Base-by-base conservation (phyloP, 64 coral and sea anemone genomes). In the Trachythela sp. region DNA sequence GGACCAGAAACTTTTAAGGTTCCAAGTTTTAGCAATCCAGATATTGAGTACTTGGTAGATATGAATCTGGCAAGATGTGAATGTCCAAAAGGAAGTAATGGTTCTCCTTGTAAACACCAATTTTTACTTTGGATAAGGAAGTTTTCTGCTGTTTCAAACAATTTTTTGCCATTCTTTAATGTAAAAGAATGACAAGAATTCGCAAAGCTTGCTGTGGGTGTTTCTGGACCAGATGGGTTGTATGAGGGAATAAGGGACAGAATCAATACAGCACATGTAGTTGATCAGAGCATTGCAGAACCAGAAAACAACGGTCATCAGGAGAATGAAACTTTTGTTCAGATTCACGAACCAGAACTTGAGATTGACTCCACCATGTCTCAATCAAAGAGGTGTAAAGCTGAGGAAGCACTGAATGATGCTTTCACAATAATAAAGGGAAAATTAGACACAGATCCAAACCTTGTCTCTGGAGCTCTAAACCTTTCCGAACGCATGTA, bases 221-320 rank as follows among this genome's bases (percentile, higher is more conserved):
- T 4, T 77, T 77, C 71, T 77, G 71, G 71, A 77, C 71, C 71
- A 35, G 71, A 32, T 35, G 4, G 7, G 30, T 17, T 77, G 32
- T 77, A 77, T 77, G 71, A 77, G 29, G 71, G 71, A 2, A 77
- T 77, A 77, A 34, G 71, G 3, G 71, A 77, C 71, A 77, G 71
- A 77, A 77, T 77, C 4, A 4, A 45, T 11, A 45, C 42, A 45
- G 42, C 3, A 27, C 13, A 2, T 4, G 9, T 18, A 15, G 71
- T 26, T 36, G 20, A 32, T 77, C 71, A 32, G 29, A 38, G 71
- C 36, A 6, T 77, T 77, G 13, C 4, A 77, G 71, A 77, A 4
- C 71, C 7, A 32, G 7, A 2, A 35, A 5, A 38, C 31, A 77
- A 27, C 71, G 4, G 30, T n/a, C 20, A 70, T 13, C 13, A 3